Evolutionary conservation across 2,888 invertebrate genomes (phyloP), one percentile per base, ranked within the genome.

Genomic region (Clitarchus hookeri): DNA sequence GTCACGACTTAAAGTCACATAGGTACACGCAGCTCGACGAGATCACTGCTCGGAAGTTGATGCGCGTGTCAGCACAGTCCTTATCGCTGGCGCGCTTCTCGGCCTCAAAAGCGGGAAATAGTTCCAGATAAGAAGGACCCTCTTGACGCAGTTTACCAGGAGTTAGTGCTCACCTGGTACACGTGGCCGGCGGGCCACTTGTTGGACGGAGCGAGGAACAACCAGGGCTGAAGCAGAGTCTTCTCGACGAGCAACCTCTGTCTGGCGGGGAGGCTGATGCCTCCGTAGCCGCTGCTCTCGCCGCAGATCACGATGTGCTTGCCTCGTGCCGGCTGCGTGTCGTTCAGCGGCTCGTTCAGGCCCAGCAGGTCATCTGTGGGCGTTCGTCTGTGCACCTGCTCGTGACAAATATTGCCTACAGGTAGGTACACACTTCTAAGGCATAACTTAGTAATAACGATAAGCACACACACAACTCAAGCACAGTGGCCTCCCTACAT

Each of bases 281-380:
- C 89, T n/a, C 89, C 88, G 16, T 86, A 88, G 44, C 85, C 89
- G 44, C 84, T 89, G 88, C 54, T 90, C 11, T 91, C 91, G 0
- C 93, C 93, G 11, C 92, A 89, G 83, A 93, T 85, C 4, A 95
- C 53, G 88, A 94, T 94, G 89, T 96, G 96, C n/a, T 93, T 94
- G 0, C 97, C 97, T 87, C 95, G 92, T 0, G 94, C 95, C 0
- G 96, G 94, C 0, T 94, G 95, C 0, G 93, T 93, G 91, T 99
- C 99, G 0, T 96, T 94, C 0, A 97, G 90, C 0, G 97, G 97
- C 87, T 91, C 90, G 0, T 94, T 95, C 86, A 92, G 95, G 0
- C 94, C 95, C 0, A 93, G 93, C 91, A 99, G 99, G 89, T 98
- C 96, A 0, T 99, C 91, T 0, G 98, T 95, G 91, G 98, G 90